These are phyloP conservation scores for Epizoanthus fatuus DNA, from an alignment of 92 coral and sea anemone species.

Conservation along the genomic window DNA sequence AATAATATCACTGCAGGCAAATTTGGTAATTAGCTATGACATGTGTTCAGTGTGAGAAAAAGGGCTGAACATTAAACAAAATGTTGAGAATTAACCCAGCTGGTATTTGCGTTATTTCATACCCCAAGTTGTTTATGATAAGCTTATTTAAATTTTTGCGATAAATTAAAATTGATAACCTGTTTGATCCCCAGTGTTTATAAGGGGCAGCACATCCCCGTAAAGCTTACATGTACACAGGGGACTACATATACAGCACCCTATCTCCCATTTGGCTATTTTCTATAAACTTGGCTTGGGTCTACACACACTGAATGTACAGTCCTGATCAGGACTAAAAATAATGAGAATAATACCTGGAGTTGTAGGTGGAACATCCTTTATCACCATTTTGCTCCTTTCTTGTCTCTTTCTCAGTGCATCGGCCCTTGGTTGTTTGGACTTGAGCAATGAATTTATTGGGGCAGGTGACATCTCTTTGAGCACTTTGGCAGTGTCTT, in stretches of 20 bases:
- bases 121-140: not conserved
- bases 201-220: not conserved
- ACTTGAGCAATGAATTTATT: constrained; percentile 54
- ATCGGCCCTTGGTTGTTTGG: constrained; percentile 51
- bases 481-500: constrained; percentile 16
- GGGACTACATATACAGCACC: not conserved
- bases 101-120: not conserved
- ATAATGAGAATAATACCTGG: constrained; percentile 27
- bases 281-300: not conserved
- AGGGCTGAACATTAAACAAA: not conserved
- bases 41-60: not conserved
- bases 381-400: constrained; percentile 39
- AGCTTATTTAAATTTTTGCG: no score
- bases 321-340: not conserved
- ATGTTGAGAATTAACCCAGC: not conserved
- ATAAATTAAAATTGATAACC: not conserved
- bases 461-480: constrained; percentile 63
- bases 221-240: not conserved
- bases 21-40: not conserved
- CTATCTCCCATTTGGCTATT: not conserved
- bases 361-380: constrained; percentile 64
- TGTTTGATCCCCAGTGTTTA: not conserved
- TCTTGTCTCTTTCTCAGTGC: constrained; percentile 40
- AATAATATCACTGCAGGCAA: not conserved
- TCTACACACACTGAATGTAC: not conserved